Conservation (phyloP, 2,113 vertebrate genomes). For the Clarias gariepinus region DNA sequence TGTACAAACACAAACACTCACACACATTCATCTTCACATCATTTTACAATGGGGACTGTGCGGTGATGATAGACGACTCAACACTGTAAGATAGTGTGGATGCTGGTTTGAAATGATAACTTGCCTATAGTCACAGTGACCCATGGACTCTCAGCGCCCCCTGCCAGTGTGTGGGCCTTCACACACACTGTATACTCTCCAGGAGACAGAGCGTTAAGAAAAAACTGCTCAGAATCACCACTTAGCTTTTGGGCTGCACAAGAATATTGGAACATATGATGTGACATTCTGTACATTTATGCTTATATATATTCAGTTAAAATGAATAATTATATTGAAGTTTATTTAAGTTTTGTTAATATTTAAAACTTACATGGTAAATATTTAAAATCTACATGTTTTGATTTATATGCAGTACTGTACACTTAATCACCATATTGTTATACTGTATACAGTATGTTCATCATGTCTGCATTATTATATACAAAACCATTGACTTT, state of each 20-base stretch:
- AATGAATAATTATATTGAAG: background rate
- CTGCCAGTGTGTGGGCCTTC: slow-evolving; percentile 61
- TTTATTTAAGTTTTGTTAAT: background rate
- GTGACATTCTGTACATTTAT: background rate
- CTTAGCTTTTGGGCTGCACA: slow-evolving; percentile 48
- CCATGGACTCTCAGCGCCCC: slow-evolving; percentile 54
- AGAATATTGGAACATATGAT: background rate
- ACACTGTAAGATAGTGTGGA: background rate
- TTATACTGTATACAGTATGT: no score
- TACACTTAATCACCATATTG: no score
- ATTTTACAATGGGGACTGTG: background rate
- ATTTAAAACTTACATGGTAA: no score
- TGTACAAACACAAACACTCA: slow-evolving; percentile 42
- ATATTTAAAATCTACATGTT: no score
- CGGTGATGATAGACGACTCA: background rate
- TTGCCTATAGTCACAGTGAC: slow-evolving; percentile 50
- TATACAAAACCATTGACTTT: no score
- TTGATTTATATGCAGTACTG: no score
- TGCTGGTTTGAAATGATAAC: background rate
- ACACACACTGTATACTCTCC: slow-evolving; percentile 62
- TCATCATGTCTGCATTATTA: no score
- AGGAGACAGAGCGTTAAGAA: slow-evolving; percentile 57
- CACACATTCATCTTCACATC: slow-evolving; percentile 29
- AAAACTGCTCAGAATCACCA: background rate
- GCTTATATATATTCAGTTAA: background rate